Evolutionary conservation across 1,140 invertebrate species (phyloP).

Genomic region (Dendrolimus punctatus): DNA sequence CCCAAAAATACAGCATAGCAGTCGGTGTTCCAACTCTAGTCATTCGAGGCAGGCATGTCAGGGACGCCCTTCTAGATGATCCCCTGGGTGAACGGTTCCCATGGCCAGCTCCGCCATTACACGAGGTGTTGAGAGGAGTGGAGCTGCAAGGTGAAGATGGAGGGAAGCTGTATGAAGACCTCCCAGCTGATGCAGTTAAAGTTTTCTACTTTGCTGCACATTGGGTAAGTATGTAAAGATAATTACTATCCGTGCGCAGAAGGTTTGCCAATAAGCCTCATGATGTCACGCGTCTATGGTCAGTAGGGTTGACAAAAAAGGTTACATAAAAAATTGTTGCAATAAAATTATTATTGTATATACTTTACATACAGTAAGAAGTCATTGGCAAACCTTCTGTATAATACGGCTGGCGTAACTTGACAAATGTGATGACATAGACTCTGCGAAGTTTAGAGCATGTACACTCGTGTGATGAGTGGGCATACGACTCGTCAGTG

Average conservation of each 20-base stretch:
- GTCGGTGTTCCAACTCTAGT: constrained; percentile 83
- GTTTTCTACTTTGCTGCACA: constrained; percentile 89
- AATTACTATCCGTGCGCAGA: not conserved
- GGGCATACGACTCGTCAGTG: too few relatives aligned
- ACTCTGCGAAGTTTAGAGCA: too few relatives aligned
- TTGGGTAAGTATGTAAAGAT: constrained; percentile 75
- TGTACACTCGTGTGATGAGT: too few relatives aligned
- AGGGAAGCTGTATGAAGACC: constrained; percentile 69
- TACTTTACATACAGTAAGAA: too few relatives aligned
- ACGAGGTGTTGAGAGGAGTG: constrained; percentile 74
- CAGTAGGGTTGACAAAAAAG: too few relatives aligned
- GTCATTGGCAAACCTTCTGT: too few relatives aligned
- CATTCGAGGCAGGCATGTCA: constrained; percentile 80
- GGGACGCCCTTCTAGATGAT: constrained; percentile 78
- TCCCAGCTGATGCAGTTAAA: constrained; percentile 75
- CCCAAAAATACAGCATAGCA: constrained; percentile 80
- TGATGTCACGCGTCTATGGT: too few relatives aligned
- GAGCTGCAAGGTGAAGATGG: constrained; percentile 73
- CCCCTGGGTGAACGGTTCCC: constrained; percentile 78
- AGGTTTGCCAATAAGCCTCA: too few relatives aligned
- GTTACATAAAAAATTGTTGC: too few relatives aligned
- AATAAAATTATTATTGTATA: too few relatives aligned
- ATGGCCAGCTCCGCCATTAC: constrained; percentile 78
- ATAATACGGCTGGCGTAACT: too few relatives aligned
- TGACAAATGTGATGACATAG: too few relatives aligned